Evolutionary conservation across 1,140 invertebrate genomes (phyloP).

Genomic region (Lepidurus packardi): DNA sequence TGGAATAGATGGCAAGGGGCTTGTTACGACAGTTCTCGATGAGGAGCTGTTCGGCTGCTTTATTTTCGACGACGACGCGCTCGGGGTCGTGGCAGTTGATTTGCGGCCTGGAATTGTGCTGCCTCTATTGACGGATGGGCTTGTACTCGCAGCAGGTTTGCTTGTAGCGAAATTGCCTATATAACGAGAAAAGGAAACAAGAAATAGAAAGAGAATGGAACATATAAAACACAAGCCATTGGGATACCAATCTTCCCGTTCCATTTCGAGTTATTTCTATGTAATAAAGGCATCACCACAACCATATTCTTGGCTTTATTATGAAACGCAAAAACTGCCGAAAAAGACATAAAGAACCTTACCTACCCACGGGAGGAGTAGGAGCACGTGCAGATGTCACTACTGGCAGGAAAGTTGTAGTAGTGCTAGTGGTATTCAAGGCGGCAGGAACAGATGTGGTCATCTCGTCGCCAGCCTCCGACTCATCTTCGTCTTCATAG

Average conservation of each 20-base stretch:
- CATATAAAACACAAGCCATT: background rate
- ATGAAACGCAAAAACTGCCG: background rate
- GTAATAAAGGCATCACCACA: background rate
- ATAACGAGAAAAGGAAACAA: background rate
- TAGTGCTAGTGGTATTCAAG: background rate
- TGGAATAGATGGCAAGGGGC: background rate
- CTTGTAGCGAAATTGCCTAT: background rate
- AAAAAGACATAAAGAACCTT: background rate
- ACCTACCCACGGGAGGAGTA: constrained; percentile 12
- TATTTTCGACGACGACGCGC: background rate
- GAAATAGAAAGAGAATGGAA: background rate
- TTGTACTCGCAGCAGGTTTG: background rate
- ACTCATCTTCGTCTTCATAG: constrained; percentile 25
- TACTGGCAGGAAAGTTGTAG: constrained; percentile 5
- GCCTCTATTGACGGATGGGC: background rate
- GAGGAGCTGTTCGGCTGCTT: background rate
- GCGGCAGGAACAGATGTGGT: background rate
- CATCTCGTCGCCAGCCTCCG: constrained; percentile 2
- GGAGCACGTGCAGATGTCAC: background rate
- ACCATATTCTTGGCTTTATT: background rate
- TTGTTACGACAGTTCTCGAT: background rate
- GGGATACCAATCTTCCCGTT: background rate
- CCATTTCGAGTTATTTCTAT: background rate
- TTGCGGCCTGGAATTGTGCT: background rate
- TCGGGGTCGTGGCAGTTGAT: background rate